A percentile compares a stretch with the other conserved stretches of the same genome.
phyloP scores from a whole-genome alignment of 2,888 invertebrate species.

The Lithophane socia region DNA sequence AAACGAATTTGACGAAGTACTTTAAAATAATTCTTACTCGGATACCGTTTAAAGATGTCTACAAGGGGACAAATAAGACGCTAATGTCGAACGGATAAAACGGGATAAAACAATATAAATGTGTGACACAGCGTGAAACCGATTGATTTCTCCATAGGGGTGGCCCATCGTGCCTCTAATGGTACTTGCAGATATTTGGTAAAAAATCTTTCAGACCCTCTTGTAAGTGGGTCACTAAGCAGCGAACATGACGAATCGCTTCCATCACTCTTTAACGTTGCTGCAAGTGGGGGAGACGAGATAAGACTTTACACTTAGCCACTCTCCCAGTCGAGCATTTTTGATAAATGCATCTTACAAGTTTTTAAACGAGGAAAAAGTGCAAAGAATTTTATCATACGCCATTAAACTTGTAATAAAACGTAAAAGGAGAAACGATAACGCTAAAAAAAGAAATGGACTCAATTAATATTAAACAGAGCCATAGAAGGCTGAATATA shows the following conservation, averaged over 20 bases:
- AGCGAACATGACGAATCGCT: conserved; percentile 86
- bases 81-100: conserved; percentile 68
- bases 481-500: conserved; percentile 81
- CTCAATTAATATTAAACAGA: conserved; percentile 76
- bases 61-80: conserved; percentile 24
- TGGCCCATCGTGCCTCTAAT: conserved; percentile 69
- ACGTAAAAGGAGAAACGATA: conserved; percentile 55
- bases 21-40: conserved; percentile 29
- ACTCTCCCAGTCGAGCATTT: conserved; percentile 70
- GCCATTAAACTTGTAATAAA: conserved; percentile 42
- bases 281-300: conserved; percentile 76
- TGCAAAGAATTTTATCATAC: conserved; percentile 47
- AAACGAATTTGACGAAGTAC: conserved; percentile 44
- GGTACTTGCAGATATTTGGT: conserved; percentile 73
- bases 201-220: conserved; percentile 76
- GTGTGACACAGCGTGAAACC: conserved; percentile 75
- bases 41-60: conserved; percentile 13
- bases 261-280: conserved; percentile 82
- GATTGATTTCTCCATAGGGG: conserved; percentile 80
- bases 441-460: conserved; percentile 58
- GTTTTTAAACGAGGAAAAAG: conserved; percentile 55
- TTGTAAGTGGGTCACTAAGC: conserved; percentile 83
- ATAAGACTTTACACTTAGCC: conserved; percentile 82
- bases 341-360: conserved; percentile 75
- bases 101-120: conserved; percentile 77